Conservation (phyloP, 2,113 vertebrate species). For the Probosciger aterrimus region DNA sequence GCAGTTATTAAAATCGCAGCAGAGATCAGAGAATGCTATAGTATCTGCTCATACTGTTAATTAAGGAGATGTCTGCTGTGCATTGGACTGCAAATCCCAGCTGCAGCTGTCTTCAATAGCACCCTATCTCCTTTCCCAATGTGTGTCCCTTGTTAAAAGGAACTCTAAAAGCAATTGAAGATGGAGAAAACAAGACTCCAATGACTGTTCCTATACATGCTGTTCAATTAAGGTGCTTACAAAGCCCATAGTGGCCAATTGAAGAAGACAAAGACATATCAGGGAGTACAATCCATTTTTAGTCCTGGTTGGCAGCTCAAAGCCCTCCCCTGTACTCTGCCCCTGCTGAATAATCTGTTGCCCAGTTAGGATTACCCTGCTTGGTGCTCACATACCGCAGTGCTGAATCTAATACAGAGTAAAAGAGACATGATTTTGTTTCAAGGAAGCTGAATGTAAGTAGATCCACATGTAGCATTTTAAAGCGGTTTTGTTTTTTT, state of each 20-base stretch:
- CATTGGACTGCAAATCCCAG: not conserved
- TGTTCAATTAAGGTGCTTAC: not conserved
- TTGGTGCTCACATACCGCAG: not conserved
- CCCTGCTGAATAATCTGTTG: not conserved
- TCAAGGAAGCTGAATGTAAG: not conserved
- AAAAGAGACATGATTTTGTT: not conserved
- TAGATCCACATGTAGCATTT: not conserved
- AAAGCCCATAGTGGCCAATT: not conserved
- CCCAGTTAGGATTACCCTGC: not conserved
- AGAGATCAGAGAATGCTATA: not conserved
- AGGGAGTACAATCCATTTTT: not conserved
- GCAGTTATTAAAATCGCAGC: not conserved
- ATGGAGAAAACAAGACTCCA: not conserved
- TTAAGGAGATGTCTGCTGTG: not conserved
- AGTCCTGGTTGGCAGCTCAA: not conserved
- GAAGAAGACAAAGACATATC: not conserved
- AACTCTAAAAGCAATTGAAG: not conserved
- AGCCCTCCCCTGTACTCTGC: not conserved
- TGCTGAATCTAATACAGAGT: not conserved
- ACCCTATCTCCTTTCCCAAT: not conserved
- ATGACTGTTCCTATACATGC: accelerated
- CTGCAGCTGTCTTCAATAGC: not conserved
- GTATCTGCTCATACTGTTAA: slow-evolving; percentile 7
- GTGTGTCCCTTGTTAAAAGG: not conserved
- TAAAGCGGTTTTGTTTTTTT: not conserved